These are phyloP conservation scores for Liasis olivaceus DNA, from an alignment of 2,797 vertebrate species.

Conservation along the genomic window DNA sequence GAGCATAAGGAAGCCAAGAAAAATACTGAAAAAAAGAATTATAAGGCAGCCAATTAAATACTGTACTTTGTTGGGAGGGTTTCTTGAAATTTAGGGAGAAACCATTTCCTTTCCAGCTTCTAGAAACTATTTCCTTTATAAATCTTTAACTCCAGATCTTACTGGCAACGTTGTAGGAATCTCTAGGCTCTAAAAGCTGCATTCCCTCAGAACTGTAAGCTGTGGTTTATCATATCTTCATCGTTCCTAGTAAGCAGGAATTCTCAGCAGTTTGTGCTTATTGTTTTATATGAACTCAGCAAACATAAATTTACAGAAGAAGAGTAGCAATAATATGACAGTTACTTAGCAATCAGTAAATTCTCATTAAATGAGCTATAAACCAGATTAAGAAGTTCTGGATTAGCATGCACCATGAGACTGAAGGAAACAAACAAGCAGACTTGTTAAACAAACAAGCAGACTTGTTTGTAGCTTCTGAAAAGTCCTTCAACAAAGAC, in stretches of 20 bases:
- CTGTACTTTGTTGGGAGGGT: slow-evolving; percentile 46
- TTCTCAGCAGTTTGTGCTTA: not conserved
- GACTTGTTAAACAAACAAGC: not conserved
- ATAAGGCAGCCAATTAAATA: slow-evolving; percentile 51
- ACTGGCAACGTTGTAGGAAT: slow-evolving; percentile 32
- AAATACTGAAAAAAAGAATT: slow-evolving; percentile 36
- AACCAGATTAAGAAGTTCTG: not conserved
- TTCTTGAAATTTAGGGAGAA: slow-evolving; percentile 53
- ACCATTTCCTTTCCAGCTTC: slow-evolving; percentile 48
- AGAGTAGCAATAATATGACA: not conserved
- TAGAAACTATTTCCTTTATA: slow-evolving; percentile 52
- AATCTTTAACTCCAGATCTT: slow-evolving; percentile 27
- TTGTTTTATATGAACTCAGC: not conserved
- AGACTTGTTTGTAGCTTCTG: not conserved
- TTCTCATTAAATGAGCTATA: not conserved
- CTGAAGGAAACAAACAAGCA: not conserved
- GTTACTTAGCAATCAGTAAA: not conserved
- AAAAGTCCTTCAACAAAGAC: not conserved
- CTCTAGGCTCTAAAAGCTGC: not conserved
- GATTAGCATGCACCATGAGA: not conserved
- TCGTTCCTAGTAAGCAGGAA: not conserved
- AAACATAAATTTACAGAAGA: not conserved
- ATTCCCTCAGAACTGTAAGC: not conserved
- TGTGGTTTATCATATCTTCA: no score
- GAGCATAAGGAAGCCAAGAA: slow-evolving; percentile 54